phyloP scores from a whole-genome alignment of 2,888 invertebrate genomes.

The Thalpophila matura region DNA sequence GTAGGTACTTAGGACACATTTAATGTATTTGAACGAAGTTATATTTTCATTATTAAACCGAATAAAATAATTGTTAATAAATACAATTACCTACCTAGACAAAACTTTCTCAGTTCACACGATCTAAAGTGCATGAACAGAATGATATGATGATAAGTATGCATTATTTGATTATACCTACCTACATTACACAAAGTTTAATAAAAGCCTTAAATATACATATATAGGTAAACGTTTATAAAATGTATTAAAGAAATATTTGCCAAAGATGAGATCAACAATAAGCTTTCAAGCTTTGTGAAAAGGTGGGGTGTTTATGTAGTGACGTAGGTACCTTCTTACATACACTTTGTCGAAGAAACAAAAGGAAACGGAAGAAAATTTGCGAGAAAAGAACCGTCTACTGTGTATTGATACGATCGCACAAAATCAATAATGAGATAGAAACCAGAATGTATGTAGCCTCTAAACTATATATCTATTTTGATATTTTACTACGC shows the following conservation, averaged over 20 bases:
- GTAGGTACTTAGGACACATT: too few species aligned
- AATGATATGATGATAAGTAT: background rate
- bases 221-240: background rate
- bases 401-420: conserved; percentile 38
- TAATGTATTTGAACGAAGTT: too few species aligned
- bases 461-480: too few species aligned
- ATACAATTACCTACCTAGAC: too few species aligned
- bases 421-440: conserved; percentile 19
- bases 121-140: background rate
- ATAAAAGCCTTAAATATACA: background rate
- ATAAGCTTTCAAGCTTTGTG: conserved; percentile 3
- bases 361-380: conserved; percentile 32
- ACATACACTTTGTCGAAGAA: conserved; percentile 11
- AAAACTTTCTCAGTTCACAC: background rate
- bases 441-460: background rate
- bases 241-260: conserved; percentile 17
- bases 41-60: too few species aligned
- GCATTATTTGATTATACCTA: background rate
- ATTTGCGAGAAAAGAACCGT: conserved; percentile 22
- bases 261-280: conserved; percentile 20
- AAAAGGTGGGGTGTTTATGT: conserved; percentile 18
- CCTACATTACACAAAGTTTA: background rate
- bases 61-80: too few species aligned
- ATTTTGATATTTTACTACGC: background rate
- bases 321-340: background rate